phyloP scores from a whole-genome alignment of 37 sponge, comb jelly and placozoan genomes.

The Ianthella basta region DNA sequence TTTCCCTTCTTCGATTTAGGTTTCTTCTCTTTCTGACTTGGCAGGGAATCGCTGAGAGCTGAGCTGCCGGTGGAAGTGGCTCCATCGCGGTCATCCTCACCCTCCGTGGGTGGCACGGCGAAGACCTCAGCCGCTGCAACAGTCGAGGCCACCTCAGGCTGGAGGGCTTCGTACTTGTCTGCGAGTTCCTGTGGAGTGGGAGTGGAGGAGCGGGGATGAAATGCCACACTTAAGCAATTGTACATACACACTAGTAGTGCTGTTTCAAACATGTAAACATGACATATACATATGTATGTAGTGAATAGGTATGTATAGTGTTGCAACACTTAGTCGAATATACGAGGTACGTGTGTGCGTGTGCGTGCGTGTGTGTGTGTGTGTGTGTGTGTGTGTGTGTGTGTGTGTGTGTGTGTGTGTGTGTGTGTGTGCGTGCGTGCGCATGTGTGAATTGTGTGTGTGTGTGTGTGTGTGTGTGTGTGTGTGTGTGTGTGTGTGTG shows the following conservation, averaged over 20 bases:
- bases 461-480: neutral
- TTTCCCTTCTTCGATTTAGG: neutral
- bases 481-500: conserved; percentile 3
- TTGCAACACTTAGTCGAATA: no score
- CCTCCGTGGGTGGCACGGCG: conserved; percentile 17
- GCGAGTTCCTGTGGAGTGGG: neutral
- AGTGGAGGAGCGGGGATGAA: neutral
- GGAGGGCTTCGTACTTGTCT: neutral
- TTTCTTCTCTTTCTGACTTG: conserved; percentile 9
- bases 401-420: no score
- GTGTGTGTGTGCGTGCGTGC: no score
- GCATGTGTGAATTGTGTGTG: no score
- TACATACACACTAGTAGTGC: neutral
- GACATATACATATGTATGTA: neutral
- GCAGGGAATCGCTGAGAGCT: neutral
- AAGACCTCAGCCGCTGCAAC: conserved; percentile 18
- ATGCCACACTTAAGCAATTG: neutral
- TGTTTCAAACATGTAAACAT: neutral
- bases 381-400: neutral
- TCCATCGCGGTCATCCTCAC: neutral
- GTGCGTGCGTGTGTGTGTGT: neutral
- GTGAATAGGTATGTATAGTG: neutral
- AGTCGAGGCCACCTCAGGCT: neutral
- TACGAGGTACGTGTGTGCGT: no score
- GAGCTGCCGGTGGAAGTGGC: conserved; percentile 17